Evolutionary conservation across 2,797 vertebrate genomes (phyloP).

Genomic region (Phyllotis vaccarum): DNA sequence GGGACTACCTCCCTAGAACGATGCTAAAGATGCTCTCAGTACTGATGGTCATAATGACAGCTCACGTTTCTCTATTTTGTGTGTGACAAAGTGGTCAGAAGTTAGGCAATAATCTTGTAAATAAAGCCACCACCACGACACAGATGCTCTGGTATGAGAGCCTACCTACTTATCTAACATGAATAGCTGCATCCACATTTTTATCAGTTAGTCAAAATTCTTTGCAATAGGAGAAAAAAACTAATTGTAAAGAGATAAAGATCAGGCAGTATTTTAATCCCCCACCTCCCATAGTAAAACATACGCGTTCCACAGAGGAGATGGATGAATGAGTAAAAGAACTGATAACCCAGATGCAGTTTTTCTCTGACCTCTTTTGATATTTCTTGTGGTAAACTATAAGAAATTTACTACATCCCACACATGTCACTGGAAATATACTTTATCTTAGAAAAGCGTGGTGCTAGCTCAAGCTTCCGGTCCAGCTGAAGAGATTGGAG

Average conservation of each 20-base stretch:
- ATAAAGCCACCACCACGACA: conserved; percentile 2
- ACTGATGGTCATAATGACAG: not conserved
- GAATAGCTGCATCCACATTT: not conserved
- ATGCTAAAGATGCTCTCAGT: not conserved
- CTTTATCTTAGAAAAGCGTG: conserved; percentile 30
- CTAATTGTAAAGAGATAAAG: conserved; percentile 26
- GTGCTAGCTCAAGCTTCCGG: too few relatives aligned
- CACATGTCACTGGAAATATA: not conserved
- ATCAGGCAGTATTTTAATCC: conserved; percentile 28
- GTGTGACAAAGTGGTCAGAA: not conserved
- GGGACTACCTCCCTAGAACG: not conserved
- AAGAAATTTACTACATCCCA: not conserved
- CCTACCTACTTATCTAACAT: not conserved
- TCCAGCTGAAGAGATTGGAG: too few relatives aligned
- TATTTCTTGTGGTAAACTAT: conserved; percentile 29
- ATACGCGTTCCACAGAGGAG: not conserved
- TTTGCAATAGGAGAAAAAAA: conserved; percentile 26
- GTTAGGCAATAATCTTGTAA: too few relatives aligned
- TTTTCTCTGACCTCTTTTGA: conserved; percentile 25
- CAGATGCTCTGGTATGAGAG: not conserved
- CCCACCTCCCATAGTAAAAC: not conserved
- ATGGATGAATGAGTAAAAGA: not conserved
- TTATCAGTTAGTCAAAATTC: conserved; percentile 11
- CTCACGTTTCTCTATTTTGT: not conserved
- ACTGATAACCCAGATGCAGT: not conserved